Evolutionary conservation across 2,797 vertebrate genomes (phyloP).

Genomic region (Etheostoma perlongum): DNA sequence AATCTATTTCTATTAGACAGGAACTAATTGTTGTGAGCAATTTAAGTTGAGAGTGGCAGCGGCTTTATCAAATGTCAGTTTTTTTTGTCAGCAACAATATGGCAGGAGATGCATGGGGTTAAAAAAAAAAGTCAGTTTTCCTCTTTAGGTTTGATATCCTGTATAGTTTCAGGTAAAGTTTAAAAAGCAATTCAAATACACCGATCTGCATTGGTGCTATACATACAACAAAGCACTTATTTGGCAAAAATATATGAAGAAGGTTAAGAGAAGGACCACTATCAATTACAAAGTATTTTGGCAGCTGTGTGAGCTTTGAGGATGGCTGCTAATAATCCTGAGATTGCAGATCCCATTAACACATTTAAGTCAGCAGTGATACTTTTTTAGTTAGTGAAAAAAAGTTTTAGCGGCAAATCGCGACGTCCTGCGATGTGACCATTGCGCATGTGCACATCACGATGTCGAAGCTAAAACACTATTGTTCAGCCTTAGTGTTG

Average conservation of each 20-base stretch:
- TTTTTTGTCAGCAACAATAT: neutral
- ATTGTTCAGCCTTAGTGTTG: too few relatives aligned
- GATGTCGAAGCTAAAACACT: too few relatives aligned
- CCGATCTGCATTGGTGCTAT: neutral
- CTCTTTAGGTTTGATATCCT: neutral
- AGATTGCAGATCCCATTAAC: too few relatives aligned
- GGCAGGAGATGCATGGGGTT: slow-evolving; percentile 2
- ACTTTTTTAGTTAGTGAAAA: too few relatives aligned
- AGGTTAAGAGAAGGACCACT: neutral
- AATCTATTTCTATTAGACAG: neutral
- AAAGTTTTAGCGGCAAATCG: too few relatives aligned
- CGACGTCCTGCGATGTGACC: too few relatives aligned
- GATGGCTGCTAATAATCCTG: too few relatives aligned
- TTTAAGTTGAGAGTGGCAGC: neutral
- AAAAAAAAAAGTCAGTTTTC: neutral
- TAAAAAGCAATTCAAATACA: neutral
- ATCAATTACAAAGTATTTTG: neutral
- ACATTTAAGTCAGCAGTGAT: too few relatives aligned
- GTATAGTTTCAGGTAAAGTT: neutral
- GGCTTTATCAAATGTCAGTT: neutral
- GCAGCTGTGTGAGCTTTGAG: neutral
- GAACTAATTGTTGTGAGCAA: neutral
- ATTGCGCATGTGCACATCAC: too few relatives aligned
- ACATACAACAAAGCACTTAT: neutral
- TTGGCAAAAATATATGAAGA: neutral